Percentiles rank a stretch among this genome's conserved stretches.
These are phyloP conservation scores for Drosophila birchii DNA, from an alignment of 2,888 invertebrate species.

Conservation along the genomic window DNA sequence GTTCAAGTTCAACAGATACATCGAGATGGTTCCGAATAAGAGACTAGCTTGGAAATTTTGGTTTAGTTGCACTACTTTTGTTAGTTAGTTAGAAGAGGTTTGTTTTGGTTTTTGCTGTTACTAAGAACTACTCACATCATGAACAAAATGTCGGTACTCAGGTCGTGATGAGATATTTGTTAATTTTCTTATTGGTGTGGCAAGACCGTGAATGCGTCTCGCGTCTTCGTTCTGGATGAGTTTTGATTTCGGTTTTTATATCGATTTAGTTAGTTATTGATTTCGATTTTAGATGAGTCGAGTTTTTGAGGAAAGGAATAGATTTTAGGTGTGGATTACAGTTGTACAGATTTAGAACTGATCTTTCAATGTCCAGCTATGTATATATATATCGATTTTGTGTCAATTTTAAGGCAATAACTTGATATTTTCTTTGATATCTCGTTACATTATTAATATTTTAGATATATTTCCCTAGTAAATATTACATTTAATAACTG, in stretches of 20 bases:
- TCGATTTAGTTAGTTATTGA: constrained; percentile 49
- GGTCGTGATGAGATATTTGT: constrained; percentile 85
- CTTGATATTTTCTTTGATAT: background rate
- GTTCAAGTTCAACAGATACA: constrained; percentile 13
- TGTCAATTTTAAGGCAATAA: background rate
- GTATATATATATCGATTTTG: background rate
- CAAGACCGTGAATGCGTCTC: constrained; percentile 85
- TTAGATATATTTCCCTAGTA: background rate
- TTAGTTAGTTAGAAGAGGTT: constrained; percentile 40
- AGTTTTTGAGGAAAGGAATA: constrained; percentile 76
- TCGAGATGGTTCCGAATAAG: constrained; percentile 10
- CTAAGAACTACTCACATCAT: constrained; percentile 85
- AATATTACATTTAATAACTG: background rate
- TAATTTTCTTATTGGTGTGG: constrained; percentile 85
- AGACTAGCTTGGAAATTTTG: constrained; percentile 21
- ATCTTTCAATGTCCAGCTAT: constrained; percentile 2
- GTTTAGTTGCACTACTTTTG: constrained; percentile 54
- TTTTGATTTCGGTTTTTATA: constrained; percentile 67
- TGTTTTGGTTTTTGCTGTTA: constrained; percentile 45
- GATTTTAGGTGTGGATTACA: constrained; percentile 73
- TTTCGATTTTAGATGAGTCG: constrained; percentile 51
- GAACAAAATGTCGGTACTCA: constrained; percentile 85
- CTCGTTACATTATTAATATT: no score
- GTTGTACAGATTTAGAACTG: constrained; percentile 40
- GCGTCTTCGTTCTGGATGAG: constrained; percentile 85